These are phyloP conservation scores for Botrylloides violaceus DNA, from an alignment of 23 tunicate species.

Conservation along the genomic window DNA sequence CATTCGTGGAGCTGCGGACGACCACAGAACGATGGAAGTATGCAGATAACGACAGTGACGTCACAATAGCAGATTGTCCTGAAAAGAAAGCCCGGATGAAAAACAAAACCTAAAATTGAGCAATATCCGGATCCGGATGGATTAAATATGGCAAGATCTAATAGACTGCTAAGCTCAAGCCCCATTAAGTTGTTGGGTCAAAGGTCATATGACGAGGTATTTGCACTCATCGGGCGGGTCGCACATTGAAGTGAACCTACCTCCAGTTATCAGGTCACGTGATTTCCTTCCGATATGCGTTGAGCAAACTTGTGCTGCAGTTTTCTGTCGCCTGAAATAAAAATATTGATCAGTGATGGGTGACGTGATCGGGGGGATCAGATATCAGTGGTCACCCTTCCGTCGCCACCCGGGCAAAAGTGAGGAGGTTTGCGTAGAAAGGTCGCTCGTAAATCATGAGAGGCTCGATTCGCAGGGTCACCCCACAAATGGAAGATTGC, in stretches of 20 bases:
- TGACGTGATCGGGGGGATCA: too few relatives aligned
- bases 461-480: too few relatives aligned
- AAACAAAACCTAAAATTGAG: not conserved
- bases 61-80: not conserved
- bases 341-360: not conserved
- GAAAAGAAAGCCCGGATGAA: not conserved
- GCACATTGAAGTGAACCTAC: too few relatives aligned
- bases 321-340: slow-evolving; percentile 4
- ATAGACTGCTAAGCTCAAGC: too few relatives aligned
- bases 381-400: too few relatives aligned
- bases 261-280: not conserved
- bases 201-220: not conserved
- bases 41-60: not conserved
- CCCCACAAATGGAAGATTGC: too few relatives aligned
- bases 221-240: not conserved
- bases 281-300: not conserved
- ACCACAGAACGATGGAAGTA: slow-evolving; percentile 10
- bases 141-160: too few relatives aligned
- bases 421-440: too few relatives aligned
- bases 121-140: too few relatives aligned
- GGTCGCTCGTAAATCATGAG: too few relatives aligned
- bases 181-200: not conserved
- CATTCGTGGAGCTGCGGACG: not conserved
- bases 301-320: not conserved
- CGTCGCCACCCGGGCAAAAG: too few relatives aligned